phyloP scores from a whole-genome alignment of 2,888 invertebrate genomes.

The Metallyticus violacea region DNA sequence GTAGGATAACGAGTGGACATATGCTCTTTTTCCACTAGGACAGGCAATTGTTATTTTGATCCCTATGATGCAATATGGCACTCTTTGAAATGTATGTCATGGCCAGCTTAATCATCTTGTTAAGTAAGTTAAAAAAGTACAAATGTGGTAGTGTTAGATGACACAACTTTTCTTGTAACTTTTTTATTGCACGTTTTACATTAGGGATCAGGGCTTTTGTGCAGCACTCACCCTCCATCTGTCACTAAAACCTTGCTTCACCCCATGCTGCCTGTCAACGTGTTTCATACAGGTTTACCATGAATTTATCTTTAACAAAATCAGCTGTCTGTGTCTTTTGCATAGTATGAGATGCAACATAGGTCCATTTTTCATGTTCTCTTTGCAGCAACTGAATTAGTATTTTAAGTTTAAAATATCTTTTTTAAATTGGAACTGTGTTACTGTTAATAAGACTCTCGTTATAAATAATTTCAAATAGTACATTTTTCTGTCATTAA shows the following conservation, averaged over 20 bases:
- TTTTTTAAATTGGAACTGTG: too few relatives aligned
- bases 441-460: too few relatives aligned
- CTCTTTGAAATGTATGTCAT: slow-evolving; percentile 13
- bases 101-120: background rate
- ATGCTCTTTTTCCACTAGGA: background rate
- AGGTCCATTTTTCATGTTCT: too few relatives aligned
- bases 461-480: too few relatives aligned
- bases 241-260: background rate
- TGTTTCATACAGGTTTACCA: too few relatives aligned
- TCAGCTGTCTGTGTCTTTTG: too few relatives aligned
- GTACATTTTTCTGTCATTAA: too few relatives aligned
- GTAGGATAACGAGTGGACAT: too few relatives aligned
- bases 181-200: background rate
- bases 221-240: background rate
- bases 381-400: too few relatives aligned
- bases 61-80: background rate
- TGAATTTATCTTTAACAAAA: too few relatives aligned
- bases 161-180: background rate
- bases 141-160: background rate
- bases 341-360: too few relatives aligned
- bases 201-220: background rate
- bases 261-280: background rate
- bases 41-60: background rate
- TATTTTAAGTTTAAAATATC: too few relatives aligned
- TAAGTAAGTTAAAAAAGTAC: background rate